phyloP scores from a whole-genome alignment of 2,888 invertebrate genomes.

The Hyposoter didymator region DNA sequence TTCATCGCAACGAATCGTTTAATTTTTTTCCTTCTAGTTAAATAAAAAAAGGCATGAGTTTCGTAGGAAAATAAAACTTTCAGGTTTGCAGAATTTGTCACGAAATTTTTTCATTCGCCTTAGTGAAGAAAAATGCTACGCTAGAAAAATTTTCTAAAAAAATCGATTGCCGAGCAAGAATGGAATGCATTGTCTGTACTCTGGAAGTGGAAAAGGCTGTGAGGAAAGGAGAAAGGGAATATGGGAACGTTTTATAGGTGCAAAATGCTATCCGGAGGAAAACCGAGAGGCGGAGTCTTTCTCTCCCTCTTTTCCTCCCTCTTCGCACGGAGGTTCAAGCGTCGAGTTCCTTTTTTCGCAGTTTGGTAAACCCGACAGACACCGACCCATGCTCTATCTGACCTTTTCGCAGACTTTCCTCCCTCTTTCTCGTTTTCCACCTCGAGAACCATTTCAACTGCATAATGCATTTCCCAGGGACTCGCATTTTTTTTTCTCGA shows the following conservation, averaged over 20 bases:
- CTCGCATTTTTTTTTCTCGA: neutral
- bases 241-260: slow-evolving; percentile 56
- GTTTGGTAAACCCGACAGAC: slow-evolving; percentile 36
- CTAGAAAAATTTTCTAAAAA: neutral
- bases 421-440: slow-evolving; percentile 1
- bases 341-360: slow-evolving; percentile 21
- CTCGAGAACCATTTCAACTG: neutral
- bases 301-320: slow-evolving; percentile 25
- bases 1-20: no score
- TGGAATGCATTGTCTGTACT: neutral
- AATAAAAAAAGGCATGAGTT: no score
- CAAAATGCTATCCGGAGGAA: slow-evolving; percentile 60
- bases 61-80: neutral
- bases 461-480: slow-evolving; percentile 11
- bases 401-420: slow-evolving; percentile 29
- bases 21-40: no score
- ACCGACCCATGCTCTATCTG: slow-evolving; percentile 42
- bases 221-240: slow-evolving; percentile 37
- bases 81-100: neutral
- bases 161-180: neutral
- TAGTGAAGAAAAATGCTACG: neutral
- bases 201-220: slow-evolving; percentile 37
- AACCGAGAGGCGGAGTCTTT: slow-evolving; percentile 61
- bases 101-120: no score
- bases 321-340: slow-evolving; percentile 13